Evolutionary conservation across 2,888 invertebrate species (phyloP).

Genomic region (Oligia latruncula): DNA sequence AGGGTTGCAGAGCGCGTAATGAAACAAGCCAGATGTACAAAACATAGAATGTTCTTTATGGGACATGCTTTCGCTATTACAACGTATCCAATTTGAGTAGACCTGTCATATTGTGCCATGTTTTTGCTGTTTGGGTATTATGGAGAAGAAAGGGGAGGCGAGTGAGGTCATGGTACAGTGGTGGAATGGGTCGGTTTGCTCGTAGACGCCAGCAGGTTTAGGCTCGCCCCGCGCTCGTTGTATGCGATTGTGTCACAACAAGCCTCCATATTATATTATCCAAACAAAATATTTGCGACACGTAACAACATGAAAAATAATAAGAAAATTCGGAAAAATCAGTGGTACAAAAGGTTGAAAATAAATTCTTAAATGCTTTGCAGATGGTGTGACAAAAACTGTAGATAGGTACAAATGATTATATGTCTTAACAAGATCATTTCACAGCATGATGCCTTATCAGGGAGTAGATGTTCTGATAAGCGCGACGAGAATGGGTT

Average conservation of each 20-base stretch:
- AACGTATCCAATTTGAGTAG: slow-evolving; percentile 77
- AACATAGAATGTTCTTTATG: slow-evolving; percentile 87
- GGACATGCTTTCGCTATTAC: slow-evolving; percentile 86
- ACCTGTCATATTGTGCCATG: slow-evolving; percentile 73
- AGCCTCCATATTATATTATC: slow-evolving; percentile 77
- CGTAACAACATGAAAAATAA: slow-evolving; percentile 64
- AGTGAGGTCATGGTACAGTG: slow-evolving; percentile 68
- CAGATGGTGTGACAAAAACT: neutral
- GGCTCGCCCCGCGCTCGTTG: slow-evolving; percentile 73
- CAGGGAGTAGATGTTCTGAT: neutral
- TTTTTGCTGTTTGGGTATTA: slow-evolving; percentile 66
- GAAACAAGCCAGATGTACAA: slow-evolving; percentile 87
- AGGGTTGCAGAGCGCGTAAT: slow-evolving; percentile 73
- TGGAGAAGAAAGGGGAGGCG: slow-evolving; percentile 65
- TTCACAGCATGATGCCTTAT: neutral
- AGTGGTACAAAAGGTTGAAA: slow-evolving; percentile 41
- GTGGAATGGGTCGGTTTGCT: slow-evolving; percentile 70
- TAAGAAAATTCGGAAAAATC: slow-evolving; percentile 55
- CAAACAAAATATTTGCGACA: slow-evolving; percentile 75
- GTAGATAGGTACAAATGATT: neutral
- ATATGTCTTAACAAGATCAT: neutral
- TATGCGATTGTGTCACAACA: slow-evolving; percentile 77
- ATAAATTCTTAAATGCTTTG: slow-evolving; percentile 42
- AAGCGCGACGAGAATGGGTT: neutral
- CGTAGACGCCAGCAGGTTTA: slow-evolving; percentile 75